A percentile compares a stretch with the other conserved stretches of the same genome.
These are phyloP conservation scores for Andinoacara biseriatus DNA, from an alignment of 2,113 vertebrate genomes.

Conservation along the genomic window DNA sequence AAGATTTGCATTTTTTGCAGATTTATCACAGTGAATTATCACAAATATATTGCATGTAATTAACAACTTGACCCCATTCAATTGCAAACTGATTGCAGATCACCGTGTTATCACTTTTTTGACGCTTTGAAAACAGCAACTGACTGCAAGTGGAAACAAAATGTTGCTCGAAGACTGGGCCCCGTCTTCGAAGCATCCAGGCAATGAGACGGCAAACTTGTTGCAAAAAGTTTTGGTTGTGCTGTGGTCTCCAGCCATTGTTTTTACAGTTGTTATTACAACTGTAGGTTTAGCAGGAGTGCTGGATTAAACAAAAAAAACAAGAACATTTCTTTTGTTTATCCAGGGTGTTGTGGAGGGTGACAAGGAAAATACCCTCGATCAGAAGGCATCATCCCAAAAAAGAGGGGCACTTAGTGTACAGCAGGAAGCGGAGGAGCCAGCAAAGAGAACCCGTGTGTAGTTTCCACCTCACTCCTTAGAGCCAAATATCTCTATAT, in stretches of 20 bases:
- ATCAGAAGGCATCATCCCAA: slow-evolving; percentile 46
- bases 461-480: slow-evolving; percentile 37
- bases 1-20: neutral
- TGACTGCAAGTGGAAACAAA: neutral
- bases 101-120: neutral
- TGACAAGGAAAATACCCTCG: slow-evolving; percentile 51
- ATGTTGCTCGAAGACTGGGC: neutral
- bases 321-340: slow-evolving; percentile 15
- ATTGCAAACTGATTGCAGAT: neutral
- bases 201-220: neutral
- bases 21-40: too few relatives aligned
- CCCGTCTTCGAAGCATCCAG: neutral
- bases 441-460: slow-evolving; percentile 65
- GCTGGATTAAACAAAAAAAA: neutral
- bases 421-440: slow-evolving; percentile 44
- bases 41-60: neutral
- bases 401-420: slow-evolving; percentile 65
- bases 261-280: rapidly evolving
- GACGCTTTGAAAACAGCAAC: neutral
- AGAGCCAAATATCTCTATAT: neutral
- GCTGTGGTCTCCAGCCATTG: neutral
- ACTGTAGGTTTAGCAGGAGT: neutral
- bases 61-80: neutral
- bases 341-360: slow-evolving; percentile 56
- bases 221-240: neutral